Conservation (phyloP, 2,888 invertebrate species). For the Pristionchus arcanus region DNA sequence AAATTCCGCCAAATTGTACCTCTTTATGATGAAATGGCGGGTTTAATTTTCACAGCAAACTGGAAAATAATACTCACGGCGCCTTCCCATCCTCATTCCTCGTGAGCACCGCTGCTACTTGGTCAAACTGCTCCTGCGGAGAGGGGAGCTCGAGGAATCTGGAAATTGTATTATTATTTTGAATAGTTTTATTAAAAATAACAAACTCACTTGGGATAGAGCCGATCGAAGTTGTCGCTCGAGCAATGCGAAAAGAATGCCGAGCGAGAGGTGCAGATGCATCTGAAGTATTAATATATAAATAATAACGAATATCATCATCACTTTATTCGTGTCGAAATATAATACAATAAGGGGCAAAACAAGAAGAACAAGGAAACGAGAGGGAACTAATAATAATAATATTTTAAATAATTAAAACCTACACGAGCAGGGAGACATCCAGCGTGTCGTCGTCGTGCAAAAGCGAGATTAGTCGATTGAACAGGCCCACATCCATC, state of each 20-base stretch:
- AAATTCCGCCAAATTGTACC: neutral
- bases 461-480: slow-evolving; percentile 21
- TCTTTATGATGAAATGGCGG: neutral
- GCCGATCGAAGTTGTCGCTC: neutral
- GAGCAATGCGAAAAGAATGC: neutral
- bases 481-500: slow-evolving; percentile 45
- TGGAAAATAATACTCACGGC: neutral
- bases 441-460: neutral
- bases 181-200: neutral
- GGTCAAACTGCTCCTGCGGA: slow-evolving; percentile 37
- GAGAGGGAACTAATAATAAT: neutral
- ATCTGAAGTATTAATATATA: neutral
- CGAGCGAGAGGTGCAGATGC: slow-evolving; percentile 42
- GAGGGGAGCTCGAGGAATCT: slow-evolving; percentile 19
- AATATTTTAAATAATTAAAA: neutral
- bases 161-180: neutral
- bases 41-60: neutral
- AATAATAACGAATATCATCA: too few relatives aligned
- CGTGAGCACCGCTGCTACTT: neutral
- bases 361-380: too few relatives aligned
- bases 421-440: slow-evolving; percentile 25
- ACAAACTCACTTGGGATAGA: slow-evolving; percentile 19
- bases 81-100: slow-evolving; percentile 42
- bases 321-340: too few relatives aligned
- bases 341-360: too few relatives aligned